Evolutionary conservation across 2,113 vertebrate species (phyloP), one percentile per base, ranked within the genome.

Genomic region (Cheirogaleus medius): DNA sequence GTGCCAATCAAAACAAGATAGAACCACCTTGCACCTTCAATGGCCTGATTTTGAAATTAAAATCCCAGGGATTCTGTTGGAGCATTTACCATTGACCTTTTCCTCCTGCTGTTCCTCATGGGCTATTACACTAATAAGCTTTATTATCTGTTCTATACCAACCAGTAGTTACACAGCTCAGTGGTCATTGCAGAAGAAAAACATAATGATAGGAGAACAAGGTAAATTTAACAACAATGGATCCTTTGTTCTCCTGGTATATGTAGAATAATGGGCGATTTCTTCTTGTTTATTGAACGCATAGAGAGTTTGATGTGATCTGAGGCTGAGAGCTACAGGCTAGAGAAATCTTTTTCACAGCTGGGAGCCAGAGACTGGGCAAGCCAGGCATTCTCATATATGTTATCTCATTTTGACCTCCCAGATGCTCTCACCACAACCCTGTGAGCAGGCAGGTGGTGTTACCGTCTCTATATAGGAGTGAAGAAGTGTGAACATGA

Each of bases 201-300:
- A 83, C 85, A 77, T 96, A 97, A 98, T 89, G 97, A 95, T 90
- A 97, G 93, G 97, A 93, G 95, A 98, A 97, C 97, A 97, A 98
- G 97, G 97, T 97, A 98, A 98, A 98, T 85, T 68, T 98, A 97
- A 98, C 98, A 98, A 98, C 98, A 98, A 98, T 97, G 89, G 96
- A 94, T 98, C 97, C 95, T 98, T 97, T 98, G 98, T 98, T 98
- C 97, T 98, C 95, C 66, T 86, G 92, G 47, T 77, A 60, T 94
- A 85, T 96, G 95, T 74, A 95, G 93, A 91, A 96, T 97, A 98
- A 98, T 97, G 97, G 95, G 60, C 66, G 81, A 97, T 98, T 98
- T 97, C 74, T 88, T 98, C 96, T 98, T 98, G 97, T 98, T 98
- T 98, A 98, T 98, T 98, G 98, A 77, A 95, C 97, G 76, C 90